These are phyloP conservation scores for Mustelus asterias DNA, from an alignment of 2,113 vertebrate genomes.

Conservation along the genomic window DNA sequence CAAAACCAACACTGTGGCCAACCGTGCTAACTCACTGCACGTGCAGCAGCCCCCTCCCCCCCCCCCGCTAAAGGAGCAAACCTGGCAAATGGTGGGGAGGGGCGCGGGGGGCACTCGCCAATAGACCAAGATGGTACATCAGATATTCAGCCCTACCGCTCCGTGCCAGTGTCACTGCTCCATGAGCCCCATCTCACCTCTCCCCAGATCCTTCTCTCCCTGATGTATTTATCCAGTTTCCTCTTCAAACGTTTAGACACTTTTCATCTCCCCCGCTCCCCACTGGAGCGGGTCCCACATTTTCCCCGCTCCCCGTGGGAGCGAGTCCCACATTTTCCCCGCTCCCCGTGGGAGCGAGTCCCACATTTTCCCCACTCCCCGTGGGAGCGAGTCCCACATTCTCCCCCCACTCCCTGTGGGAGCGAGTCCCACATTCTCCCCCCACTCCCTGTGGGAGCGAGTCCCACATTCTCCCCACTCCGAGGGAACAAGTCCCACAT, in stretches of 20 bases:
- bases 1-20: not conserved
- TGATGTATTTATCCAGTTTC: not conserved
- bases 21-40: not conserved
- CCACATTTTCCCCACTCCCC: no score
- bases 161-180: not conserved
- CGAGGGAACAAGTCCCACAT: no score
- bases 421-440: no score
- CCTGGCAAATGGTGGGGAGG: not conserved
- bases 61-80: not conserved
- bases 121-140: not conserved
- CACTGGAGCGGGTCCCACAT: not conserved
- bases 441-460: no score
- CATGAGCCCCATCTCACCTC: rapidly evolving
- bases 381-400: no score
- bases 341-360: no score
- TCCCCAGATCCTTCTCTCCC: not conserved
- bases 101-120: not conserved
- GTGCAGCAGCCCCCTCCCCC: not conserved
- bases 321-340: no score
- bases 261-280: not conserved
- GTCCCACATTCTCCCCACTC: no score
- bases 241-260: not conserved
- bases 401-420: no score
- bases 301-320: not conserved
- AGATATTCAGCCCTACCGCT: not conserved